These are phyloP conservation scores for Apis cerana DNA, from an alignment of 1,140 invertebrate species.

Conservation along the genomic window DNA sequence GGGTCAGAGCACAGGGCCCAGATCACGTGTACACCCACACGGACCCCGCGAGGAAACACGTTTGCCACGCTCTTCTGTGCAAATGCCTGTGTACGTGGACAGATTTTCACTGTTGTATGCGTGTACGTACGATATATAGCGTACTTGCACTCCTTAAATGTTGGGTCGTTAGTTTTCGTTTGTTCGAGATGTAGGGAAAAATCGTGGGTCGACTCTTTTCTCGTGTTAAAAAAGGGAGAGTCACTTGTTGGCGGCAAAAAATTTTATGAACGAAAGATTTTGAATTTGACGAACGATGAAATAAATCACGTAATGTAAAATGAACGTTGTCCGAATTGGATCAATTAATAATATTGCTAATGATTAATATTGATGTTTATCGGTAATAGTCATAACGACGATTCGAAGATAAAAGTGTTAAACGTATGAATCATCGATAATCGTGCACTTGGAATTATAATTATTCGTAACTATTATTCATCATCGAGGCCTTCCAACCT, in stretches of 20 bases:
- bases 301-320: not conserved
- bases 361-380: conserved; percentile 26
- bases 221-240: no score
- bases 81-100: no score
- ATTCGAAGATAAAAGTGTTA: conserved; percentile 22
- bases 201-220: no score
- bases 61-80: not conserved
- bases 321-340: not conserved
- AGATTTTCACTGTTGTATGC: not conserved
- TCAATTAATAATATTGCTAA: conserved; percentile 1
- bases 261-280: no score
- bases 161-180: no score
- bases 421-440: conserved; percentile 9
- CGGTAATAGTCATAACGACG: not conserved
- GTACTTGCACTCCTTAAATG: no score
- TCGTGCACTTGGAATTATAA: not conserved
- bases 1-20: conserved; percentile 53
- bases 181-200: no score
- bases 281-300: not conserved
- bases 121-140: not conserved
- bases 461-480: conserved; percentile 1
- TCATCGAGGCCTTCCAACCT: not conserved
- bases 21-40: conserved; percentile 57
- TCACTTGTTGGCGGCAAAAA: no score
- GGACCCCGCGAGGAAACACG: conserved; percentile 15